These are phyloP conservation scores for Palaemon carinicauda DNA, from an alignment of 1,140 invertebrate species.

Conservation along the genomic window DNA sequence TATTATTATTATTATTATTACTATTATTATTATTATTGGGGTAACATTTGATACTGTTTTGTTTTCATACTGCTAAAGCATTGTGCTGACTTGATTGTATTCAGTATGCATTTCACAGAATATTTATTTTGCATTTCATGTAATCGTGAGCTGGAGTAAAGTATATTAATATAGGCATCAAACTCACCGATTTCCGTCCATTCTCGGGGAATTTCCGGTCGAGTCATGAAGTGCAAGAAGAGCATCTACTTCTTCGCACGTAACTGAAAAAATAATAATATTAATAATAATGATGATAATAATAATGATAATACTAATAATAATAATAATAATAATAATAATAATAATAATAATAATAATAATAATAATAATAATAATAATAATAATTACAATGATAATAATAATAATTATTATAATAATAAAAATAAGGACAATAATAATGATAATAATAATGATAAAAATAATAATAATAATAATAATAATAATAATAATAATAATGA, in stretches of 20 bases:
- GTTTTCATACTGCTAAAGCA: too few species aligned
- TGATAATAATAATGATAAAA: background rate
- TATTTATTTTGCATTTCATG: too few species aligned
- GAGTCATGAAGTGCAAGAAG: constrained; percentile 29
- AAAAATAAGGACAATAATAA: background rate
- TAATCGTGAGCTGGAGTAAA: background rate
- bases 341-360: background rate
- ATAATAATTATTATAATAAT: background rate
- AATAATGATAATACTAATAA: background rate
- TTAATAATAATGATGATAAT: background rate
- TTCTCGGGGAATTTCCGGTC: background rate
- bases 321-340: background rate
- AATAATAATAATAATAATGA: too few species aligned
- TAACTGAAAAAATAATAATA: constrained; percentile 9
- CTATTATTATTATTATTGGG: background rate
- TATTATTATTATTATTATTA: background rate
- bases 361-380: background rate
- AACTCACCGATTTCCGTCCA: constrained; percentile 37
- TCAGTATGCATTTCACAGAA: too few species aligned
- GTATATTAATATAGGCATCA: background rate
- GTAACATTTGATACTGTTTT: too few species aligned
- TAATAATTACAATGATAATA: background rate
- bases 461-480: background rate
- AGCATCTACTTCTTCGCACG: constrained; percentile 34
- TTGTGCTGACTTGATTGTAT: too few species aligned